These are phyloP conservation scores for Benthosema pterotum DNA, from an alignment of 2,797 vertebrate species.

Conservation along the genomic window DNA sequence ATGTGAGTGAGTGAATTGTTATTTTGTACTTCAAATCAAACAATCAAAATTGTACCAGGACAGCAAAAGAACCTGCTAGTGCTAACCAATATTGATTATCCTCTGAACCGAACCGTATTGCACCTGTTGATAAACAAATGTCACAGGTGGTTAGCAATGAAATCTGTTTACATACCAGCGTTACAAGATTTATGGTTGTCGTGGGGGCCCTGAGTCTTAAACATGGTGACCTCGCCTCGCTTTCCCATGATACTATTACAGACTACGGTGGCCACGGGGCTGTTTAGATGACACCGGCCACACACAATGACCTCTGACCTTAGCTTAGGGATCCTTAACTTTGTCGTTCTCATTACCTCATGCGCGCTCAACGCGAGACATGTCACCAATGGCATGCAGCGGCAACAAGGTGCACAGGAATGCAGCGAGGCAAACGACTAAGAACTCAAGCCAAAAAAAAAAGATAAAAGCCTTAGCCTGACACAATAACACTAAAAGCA, in stretches of 20 bases:
- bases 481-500: too few species aligned
- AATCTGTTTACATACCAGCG: conserved; percentile 67
- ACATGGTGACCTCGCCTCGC: conserved; percentile 53
- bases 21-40: neutral
- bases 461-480: too few species aligned
- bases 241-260: conserved; percentile 60
- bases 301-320: conserved; percentile 69
- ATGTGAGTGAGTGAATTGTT: neutral
- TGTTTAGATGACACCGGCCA: conserved; percentile 71
- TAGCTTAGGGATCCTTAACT: conserved; percentile 60
- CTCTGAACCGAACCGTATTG: conserved; percentile 18
- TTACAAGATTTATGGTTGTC: conserved; percentile 57
- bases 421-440: conserved; percentile 2
- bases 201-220: conserved; percentile 19
- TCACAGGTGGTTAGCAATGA: conserved; percentile 47
- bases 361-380: conserved; percentile 72
- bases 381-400: conserved; percentile 46
- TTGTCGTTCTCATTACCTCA: conserved; percentile 79
- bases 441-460: neutral
- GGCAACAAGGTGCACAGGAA: conserved; percentile 48
- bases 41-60: neutral
- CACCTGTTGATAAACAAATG: conserved; percentile 59
- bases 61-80: neutral
- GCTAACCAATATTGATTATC: neutral
- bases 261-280: conserved; percentile 44